A percentile compares a stretch with the other conserved stretches of the same genome.
Conservation (phyloP, 2,113 vertebrate genomes). For the Diadophis punctatus region DNA sequence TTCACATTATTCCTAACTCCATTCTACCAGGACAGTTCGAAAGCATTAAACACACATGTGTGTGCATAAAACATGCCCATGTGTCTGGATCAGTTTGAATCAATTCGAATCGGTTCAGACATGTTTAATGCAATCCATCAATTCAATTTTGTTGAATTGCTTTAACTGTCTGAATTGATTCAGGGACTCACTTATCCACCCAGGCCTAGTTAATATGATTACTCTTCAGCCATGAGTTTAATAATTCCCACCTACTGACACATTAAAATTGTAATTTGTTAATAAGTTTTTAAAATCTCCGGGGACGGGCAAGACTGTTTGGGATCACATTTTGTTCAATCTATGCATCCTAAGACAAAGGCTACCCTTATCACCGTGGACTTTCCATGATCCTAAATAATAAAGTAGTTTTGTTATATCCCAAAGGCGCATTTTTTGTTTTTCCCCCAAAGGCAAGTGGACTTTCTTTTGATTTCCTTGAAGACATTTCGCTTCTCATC, state of each 20-base stretch:
- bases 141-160: background rate
- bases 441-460: background rate
- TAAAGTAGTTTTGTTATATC: background rate
- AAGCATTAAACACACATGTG: background rate
- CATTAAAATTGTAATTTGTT: background rate
- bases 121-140: background rate
- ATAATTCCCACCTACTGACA: background rate
- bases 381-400: background rate
- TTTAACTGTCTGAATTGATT: background rate
- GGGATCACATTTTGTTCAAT: background rate
- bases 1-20: background rate
- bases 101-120: background rate
- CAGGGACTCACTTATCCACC: background rate
- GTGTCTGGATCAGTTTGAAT: background rate
- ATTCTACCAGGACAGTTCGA: background rate
- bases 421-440: background rate
- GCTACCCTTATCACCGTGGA: background rate
- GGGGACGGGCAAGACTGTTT: background rate
- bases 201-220: background rate
- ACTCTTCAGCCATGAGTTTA: background rate
- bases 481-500: background rate
- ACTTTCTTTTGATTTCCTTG: background rate
- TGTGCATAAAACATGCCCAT: background rate
- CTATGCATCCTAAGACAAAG: background rate
- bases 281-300: background rate